Evolutionary conservation across 2,113 vertebrate genomes (phyloP).

Genomic region (Chamaea fasciata): DNA sequence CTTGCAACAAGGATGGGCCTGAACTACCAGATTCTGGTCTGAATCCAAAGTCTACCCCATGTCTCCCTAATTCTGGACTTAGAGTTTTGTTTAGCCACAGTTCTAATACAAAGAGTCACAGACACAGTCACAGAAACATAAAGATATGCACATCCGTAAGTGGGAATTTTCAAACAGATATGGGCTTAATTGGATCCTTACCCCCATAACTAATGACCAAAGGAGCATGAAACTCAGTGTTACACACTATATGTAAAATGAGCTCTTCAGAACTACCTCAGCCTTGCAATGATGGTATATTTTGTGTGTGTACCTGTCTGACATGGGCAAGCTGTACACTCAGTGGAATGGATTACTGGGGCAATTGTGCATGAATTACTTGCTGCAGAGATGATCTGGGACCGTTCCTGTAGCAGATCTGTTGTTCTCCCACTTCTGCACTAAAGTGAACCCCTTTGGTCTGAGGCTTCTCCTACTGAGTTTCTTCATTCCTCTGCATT

Average conservation of each 20-base stretch:
- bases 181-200: constrained; percentile 23
- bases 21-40: not conserved
- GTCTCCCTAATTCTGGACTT: not conserved
- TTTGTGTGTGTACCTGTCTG: not conserved
- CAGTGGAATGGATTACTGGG: not conserved
- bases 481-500: not conserved
- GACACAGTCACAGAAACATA: not conserved
- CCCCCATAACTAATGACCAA: constrained; percentile 16
- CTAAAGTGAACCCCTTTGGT: not conserved
- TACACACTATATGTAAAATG: not conserved
- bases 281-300: not conserved
- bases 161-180: not conserved
- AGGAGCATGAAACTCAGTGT: constrained; percentile 1
- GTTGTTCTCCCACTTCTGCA: constrained; percentile 1
- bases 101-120: not conserved
- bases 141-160: not conserved
- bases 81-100: not conserved
- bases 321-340: not conserved
- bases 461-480: not conserved
- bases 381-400: not conserved
- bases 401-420: not conserved
- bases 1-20: not conserved
- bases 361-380: not conserved
- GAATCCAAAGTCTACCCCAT: not conserved
- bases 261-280: not conserved